These are phyloP conservation scores for Colistium nudipinnis DNA, from an alignment of 2,113 vertebrate genomes.

Conservation along the genomic window DNA sequence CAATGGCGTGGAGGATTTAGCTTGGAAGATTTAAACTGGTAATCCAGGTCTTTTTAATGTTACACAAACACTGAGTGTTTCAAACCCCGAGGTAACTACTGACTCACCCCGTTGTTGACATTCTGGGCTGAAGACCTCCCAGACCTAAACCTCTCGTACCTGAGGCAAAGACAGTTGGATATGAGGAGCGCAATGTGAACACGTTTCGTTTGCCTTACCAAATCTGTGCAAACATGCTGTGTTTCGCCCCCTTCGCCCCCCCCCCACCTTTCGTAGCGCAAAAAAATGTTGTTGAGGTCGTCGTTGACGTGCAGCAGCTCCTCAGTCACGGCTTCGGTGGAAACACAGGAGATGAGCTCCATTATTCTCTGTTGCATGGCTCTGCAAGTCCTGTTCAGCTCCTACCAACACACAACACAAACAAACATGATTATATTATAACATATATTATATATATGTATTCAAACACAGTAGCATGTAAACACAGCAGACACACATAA, in stretches of 20 bases:
- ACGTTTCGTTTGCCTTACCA: neutral
- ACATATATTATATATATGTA: neutral
- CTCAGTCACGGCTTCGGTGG: constrained; percentile 95
- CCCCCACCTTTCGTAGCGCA: constrained; percentile 93
- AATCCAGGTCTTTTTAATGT: neutral
- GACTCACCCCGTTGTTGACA: constrained; percentile 93
- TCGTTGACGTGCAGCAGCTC: constrained; percentile 97
- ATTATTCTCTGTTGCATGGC: constrained; percentile 96
- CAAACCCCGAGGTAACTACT: neutral
- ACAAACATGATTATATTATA: neutral
- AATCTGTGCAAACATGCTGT: constrained; percentile 7
- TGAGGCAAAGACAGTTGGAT: constrained; percentile 56
- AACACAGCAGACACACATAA: neutral
- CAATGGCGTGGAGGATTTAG: neutral
- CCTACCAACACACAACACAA: constrained; percentile 75
- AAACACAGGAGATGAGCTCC: constrained; percentile 95
- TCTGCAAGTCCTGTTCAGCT: constrained; percentile 95
- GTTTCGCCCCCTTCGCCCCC: neutral
- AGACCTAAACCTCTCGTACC: constrained; percentile 92
- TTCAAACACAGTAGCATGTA: neutral
- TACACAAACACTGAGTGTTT: constrained; percentile 7
- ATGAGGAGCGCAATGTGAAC: neutral
- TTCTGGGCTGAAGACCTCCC: constrained; percentile 87
- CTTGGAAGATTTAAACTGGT: neutral
- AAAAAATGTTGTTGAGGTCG: constrained; percentile 97